These are phyloP conservation scores for Sylvietta virens DNA, from an alignment of 2,113 vertebrate genomes.

Conservation along the genomic window DNA sequence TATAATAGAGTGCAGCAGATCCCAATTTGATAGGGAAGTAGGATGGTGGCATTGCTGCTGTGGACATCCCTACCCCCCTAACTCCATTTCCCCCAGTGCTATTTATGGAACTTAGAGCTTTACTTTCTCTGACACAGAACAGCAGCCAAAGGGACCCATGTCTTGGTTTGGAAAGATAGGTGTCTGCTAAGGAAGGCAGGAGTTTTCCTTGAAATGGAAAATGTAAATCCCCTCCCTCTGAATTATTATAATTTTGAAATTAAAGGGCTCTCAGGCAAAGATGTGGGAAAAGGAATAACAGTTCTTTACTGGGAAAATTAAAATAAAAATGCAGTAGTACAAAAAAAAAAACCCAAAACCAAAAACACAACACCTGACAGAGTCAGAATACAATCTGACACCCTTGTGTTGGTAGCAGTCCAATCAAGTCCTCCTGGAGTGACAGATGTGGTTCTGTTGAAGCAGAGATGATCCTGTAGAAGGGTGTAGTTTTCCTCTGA, in stretches of 20 bases:
- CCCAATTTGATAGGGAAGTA: no score
- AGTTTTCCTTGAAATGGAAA: neutral
- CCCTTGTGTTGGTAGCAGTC: neutral
- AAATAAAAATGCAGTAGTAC: neutral
- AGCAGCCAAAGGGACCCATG: neutral
- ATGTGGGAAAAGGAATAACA: neutral
- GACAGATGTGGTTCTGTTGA: neutral
- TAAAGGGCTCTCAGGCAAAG: neutral
- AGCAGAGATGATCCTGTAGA: no score
- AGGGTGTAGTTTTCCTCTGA: no score
- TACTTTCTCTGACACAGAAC: neutral
- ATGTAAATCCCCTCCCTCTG: neutral
- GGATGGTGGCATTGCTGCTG: neutral
- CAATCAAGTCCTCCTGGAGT: neutral
- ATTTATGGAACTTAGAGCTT: neutral
- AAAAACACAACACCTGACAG: neutral
- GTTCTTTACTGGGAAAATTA: neutral
- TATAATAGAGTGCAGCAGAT: neutral
- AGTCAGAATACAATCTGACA: neutral
- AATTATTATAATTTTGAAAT: neutral
- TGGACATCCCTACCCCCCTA: fast-evolving
- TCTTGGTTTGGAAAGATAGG: neutral
- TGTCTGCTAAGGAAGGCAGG: neutral
- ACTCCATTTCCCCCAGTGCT: fast-evolving
- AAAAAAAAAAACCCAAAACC: neutral